Base-by-base conservation (phyloP, 2,797 vertebrate genomes). In the Pelochelys cantorii region DNA sequence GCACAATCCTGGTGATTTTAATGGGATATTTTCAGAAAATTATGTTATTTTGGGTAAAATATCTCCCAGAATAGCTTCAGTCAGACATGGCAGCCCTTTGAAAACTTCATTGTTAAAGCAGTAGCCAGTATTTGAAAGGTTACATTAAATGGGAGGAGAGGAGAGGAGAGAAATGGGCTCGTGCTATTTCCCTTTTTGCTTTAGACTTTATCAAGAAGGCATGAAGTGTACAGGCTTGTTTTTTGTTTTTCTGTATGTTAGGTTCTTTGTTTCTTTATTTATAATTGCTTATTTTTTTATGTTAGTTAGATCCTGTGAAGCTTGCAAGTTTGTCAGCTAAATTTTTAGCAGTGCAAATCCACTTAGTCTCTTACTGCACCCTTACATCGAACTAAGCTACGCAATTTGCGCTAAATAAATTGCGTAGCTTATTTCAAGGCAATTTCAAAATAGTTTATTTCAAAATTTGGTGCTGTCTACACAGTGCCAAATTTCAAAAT, bases 211-310 rank as follows among this genome's bases (percentile, higher is more conserved):
- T n/a, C 62, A 65, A 84, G 65, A 84, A 85, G 31, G 78, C 93
- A 31, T 71, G n/a, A 93, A 84, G 5, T 31, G 34, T 90, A 55
- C 56, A 3, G 20, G 79, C 79, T 56, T 84, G 31, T 1, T 1
- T 90, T 2, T 34, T 87, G 7, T 94, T 92, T 23, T 86, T 48
- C 79, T 53, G 18, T 83, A 42, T 81, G 82, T 48, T 34, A 18
- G 56, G 48, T 60, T 85, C 88, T 94, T 56, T 95, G 93, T 95
- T 92, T 37, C 2, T 94, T 56, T 95, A 92, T 95, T 92, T 37
- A 2, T 54, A 74, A 68, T 34, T 18, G 48, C 65, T 34, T 34
- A 68, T 20, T 11, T 22, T 22, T 68, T 68, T 34, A 22, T 34
- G 22, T 82, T 87, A 81, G 18, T 0, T 2, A 82, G 62, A 31